Evolutionary conservation across 2,888 invertebrate genomes (phyloP), one percentile per base, ranked within the genome.

Genomic region (Aphodius granarius): DNA sequence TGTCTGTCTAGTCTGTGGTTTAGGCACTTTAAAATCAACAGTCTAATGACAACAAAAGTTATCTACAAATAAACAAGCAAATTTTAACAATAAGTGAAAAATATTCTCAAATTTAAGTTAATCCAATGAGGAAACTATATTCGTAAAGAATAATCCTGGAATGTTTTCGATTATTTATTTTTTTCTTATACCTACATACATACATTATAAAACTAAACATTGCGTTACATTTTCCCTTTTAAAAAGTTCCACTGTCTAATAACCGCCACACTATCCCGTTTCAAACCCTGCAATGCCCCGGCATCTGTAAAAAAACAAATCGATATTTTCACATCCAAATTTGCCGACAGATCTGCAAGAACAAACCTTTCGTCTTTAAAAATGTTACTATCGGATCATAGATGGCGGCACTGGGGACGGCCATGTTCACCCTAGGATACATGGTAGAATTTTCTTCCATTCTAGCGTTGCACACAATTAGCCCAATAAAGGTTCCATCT

Each of bases 361-460:
- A 68, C 62, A 72, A 17, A 77, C 77, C 75, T 75, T 73, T 66
- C 21, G 75, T 77, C 20, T 64, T 63, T 13, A 73, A 4, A 73
- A 73, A 77, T 17, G 22, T 43, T 16, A 73, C 16, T 21, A 78
- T 43, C 9, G 64, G 20, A 9, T 72, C 18, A 18, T 68, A 66
- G 72, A 79, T 75, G 15, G 74, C 62, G 15, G 15, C 15, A 1
- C 73, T 22, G 2, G 77, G 78, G 43, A 79, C 75, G 9, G 71
- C 75, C 75, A 79, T 74, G 71, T 78, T 79, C 5, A 79, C 62
- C 13, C 78, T 73, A 13, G 79, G 79, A 75, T 76, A 72, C 13
- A 72, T 66, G 20, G 66, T 65, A 2, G 23, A 43, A 5, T 72
- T 66, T 9, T 68, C 72, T 5, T 66, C 63, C 63, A 76, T 63